Base-by-base conservation (phyloP, 2,113 vertebrate genomes). In the Tenebrosternarchus preto region DNA sequence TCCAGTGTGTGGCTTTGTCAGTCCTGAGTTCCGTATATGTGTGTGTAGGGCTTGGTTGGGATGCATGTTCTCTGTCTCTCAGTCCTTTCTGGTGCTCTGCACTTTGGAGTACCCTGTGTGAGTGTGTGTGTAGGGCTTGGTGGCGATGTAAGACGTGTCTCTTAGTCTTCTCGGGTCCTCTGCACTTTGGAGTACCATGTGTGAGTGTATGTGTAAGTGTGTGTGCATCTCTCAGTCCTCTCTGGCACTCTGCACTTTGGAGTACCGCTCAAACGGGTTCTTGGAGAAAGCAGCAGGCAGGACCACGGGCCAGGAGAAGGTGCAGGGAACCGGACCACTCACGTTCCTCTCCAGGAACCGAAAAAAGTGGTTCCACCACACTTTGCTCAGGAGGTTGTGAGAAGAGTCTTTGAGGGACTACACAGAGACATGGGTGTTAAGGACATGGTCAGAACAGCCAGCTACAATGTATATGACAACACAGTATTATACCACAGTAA, bases 291-390 rank as follows among this genome's bases (percentile, higher is more conserved):
- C 90, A 0, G 94, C 91, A 6, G 95, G 96, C 90, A 95, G 93
- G 24, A 94, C 86, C 46, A 98, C 73, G 0, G 97, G 97, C 92
- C 93, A 96, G 4, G 93, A 93, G 86, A 97, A 99, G 74, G 91
- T 92, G 70, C 96, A 86, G 22, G 98, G 97, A 73, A 99, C 95
- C 4, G 91, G 84, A 2, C 92, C 91, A 86, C 94, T 93, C 16
- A 99, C 93, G 1, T 99, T 99, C 86, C 90, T 94, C 92, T 99
- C 98, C 17, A 98, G 93, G 86, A 99, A 98, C 86, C 92, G 92
- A 87, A 99, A 99, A 84, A 95, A 83, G 0, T 91, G 94, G 86
- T 92, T 97, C 98, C 98, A 99, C 98, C 98, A 99, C 0, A 93
- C 93, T 79, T 93, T 92, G 69, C 92, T 95, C 70, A 99, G 92